A percentile compares a stretch with the other conserved stretches of the same genome.
Evolutionary conservation across 2,888 invertebrate genomes (phyloP).

Genomic region (Tipula lateralis): DNA sequence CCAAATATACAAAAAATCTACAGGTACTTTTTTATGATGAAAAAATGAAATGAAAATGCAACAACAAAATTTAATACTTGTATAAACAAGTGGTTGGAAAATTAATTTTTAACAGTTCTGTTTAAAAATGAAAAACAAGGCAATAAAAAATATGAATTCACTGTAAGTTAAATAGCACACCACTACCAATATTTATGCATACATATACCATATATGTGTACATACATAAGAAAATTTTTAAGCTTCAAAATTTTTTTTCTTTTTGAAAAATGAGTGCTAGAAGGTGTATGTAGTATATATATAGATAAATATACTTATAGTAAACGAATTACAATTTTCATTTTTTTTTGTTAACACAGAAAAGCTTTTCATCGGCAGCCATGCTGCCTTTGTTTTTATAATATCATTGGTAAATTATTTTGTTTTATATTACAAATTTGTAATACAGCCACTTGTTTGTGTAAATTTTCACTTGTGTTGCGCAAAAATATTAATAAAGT

Average conservation of each 20-base stretch:
- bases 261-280: background rate
- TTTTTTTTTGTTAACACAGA: background rate
- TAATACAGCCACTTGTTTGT: background rate
- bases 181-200: background rate
- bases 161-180: background rate
- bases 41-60: conserved; percentile 28
- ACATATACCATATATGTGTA: background rate
- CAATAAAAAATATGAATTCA: background rate
- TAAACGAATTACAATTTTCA: background rate
- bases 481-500: background rate
- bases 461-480: background rate
- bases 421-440: conserved; percentile 2
- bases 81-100: conserved; percentile 27
- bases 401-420: background rate
- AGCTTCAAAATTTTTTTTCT: background rate
- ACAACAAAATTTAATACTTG: conserved; percentile 25
- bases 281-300: background rate
- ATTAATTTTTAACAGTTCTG: conserved; percentile 24
- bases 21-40: conserved; percentile 27
- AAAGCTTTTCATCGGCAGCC: conserved; percentile 28
- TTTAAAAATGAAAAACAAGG: conserved; percentile 19
- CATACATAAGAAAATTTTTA: background rate
- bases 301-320: background rate
- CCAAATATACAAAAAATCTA: conserved; percentile 27
- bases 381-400: conserved; percentile 29